These are phyloP conservation scores for Lucilia sericata DNA, from an alignment of 1,140 invertebrate genomes.

Conservation along the genomic window DNA sequence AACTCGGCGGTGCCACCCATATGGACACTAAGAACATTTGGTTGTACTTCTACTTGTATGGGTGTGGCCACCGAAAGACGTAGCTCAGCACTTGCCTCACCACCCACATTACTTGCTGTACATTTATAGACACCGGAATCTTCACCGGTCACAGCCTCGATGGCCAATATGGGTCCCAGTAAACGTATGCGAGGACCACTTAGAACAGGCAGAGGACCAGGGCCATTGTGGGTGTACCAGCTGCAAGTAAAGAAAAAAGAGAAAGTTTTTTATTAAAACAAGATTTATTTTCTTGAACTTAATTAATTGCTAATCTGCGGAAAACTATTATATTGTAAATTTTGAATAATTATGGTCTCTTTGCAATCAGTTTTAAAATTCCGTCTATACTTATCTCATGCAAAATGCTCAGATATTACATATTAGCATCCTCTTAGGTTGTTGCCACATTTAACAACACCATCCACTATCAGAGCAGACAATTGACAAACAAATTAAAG, in stretches of 20 bases:
- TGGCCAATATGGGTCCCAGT: conserved; percentile 77
- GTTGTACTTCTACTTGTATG: conserved; percentile 78
- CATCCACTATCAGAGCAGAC: no score
- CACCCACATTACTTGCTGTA: conserved; percentile 76
- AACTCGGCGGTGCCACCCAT: conserved; percentile 83
- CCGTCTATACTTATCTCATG: no score
- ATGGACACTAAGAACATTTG: conserved; percentile 79
- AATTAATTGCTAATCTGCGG: no score
- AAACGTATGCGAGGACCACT: conserved; percentile 76
- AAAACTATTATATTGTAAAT: no score
- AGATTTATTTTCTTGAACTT: no score
- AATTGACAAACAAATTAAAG: no score
- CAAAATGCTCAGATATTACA: no score
- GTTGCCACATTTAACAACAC: no score
- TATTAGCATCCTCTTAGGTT: no score
- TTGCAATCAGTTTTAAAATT: no score
- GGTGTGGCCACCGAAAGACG: conserved; percentile 77
- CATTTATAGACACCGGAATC: conserved; percentile 80
- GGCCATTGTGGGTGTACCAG: conserved; percentile 77
- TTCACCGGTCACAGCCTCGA: conserved; percentile 78
- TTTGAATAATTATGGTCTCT: no score
- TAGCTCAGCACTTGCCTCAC: conserved; percentile 77
- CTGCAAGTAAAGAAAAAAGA: conserved; percentile 61
- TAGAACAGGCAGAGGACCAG: conserved; percentile 74
- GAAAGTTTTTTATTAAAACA: no score